phyloP scores from a whole-genome alignment of 2,888 invertebrate species.

The Ecliptopera silaceata region DNA sequence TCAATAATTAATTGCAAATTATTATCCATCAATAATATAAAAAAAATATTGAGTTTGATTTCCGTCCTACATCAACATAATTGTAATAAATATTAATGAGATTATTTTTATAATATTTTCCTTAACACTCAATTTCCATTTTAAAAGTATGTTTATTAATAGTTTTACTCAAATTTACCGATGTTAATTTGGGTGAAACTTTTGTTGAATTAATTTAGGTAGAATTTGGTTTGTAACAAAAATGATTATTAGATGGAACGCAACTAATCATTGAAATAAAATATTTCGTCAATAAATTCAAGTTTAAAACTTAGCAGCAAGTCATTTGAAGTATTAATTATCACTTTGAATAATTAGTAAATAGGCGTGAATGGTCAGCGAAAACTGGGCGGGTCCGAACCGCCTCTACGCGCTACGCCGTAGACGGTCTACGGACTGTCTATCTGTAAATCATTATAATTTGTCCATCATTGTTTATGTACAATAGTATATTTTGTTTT shows the following conservation, averaged over 20 bases:
- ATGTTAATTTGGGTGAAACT: too few relatives aligned
- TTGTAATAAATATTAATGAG: background rate
- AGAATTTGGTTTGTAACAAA: too few relatives aligned
- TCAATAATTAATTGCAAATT: too few relatives aligned
- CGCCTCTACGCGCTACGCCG: conserved; percentile 55
- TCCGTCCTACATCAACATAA: background rate
- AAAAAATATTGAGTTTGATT: background rate
- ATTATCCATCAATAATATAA: too few relatives aligned
- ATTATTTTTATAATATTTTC: background rate
- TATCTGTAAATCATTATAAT: background rate
- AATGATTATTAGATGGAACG: too few relatives aligned
- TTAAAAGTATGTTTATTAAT: background rate
- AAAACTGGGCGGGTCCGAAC: conserved; percentile 53
- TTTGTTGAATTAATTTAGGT: too few relatives aligned
- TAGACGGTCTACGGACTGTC: conserved; percentile 39
- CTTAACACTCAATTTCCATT: background rate
- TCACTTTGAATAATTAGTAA: conserved; percentile 32
- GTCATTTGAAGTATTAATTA: too few relatives aligned
- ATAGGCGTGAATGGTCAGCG: conserved; percentile 45
- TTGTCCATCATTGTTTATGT: background rate
- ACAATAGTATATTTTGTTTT: too few relatives aligned
- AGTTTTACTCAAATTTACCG: background rate
- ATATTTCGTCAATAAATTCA: too few relatives aligned
- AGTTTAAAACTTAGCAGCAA: too few relatives aligned
- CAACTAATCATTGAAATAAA: too few relatives aligned